phyloP scores from a whole-genome alignment of 1,140 invertebrate species.

The Zaprionus ghesquierei region DNA sequence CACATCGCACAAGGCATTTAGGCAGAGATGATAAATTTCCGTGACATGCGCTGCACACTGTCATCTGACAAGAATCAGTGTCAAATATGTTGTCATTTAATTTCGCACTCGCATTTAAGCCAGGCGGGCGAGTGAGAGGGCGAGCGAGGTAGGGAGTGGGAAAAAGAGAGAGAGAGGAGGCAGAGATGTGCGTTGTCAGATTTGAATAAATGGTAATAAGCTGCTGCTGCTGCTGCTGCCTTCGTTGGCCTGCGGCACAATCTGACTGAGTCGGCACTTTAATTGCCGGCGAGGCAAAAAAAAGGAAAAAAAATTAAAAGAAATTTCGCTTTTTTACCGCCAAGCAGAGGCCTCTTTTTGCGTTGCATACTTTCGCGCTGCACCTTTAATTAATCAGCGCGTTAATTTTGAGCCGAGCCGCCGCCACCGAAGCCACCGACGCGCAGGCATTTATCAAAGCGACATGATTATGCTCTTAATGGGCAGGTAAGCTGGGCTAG shows the following conservation, averaged over 20 bases:
- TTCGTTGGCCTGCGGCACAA: constrained; percentile 29
- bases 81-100: constrained; percentile 82
- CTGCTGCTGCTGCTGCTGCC: constrained; percentile 46
- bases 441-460: constrained; percentile 71
- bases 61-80: constrained; percentile 79
- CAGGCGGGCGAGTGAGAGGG: neutral
- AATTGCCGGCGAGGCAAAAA: constrained; percentile 63
- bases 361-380: constrained; percentile 39
- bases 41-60: constrained; percentile 63
- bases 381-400: constrained; percentile 71
- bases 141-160: neutral
- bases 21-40: constrained; percentile 74
- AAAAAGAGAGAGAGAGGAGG: neutral
- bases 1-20: constrained; percentile 47
- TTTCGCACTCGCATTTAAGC: constrained; percentile 65
- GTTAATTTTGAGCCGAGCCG: constrained; percentile 34
- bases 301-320: constrained; percentile 17
- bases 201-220: constrained; percentile 78
- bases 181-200: constrained; percentile 47
- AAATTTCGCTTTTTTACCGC: constrained; percentile 43
- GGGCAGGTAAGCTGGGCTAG: constrained; percentile 44
- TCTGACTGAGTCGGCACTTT: constrained; percentile 32
- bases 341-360: neutral
- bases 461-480: constrained; percentile 78
- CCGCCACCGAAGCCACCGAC: constrained; percentile 30